These are phyloP conservation scores for Amphiura filiformis DNA, from an alignment of 35 echinoderm and acorn worm species.

Conservation along the genomic window DNA sequence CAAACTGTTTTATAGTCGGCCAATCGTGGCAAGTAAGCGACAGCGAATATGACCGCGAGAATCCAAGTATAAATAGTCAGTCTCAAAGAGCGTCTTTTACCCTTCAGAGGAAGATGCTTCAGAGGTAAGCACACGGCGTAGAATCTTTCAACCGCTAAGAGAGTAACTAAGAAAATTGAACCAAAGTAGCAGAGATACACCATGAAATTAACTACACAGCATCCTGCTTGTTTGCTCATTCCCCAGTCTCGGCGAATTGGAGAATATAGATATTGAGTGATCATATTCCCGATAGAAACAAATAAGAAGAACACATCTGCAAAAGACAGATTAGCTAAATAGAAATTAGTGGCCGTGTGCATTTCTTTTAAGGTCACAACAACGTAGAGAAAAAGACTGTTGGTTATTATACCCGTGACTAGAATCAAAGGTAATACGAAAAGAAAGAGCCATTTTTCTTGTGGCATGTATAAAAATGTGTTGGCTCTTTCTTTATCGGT, in stretches of 20 bases:
- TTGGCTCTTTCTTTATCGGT: background rate
- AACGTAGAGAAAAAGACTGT: background rate
- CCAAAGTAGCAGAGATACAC: background rate
- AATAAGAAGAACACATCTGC: background rate
- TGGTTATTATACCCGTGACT: background rate
- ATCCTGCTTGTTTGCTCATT: background rate
- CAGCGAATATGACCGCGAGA: background rate
- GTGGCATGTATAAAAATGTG: background rate
- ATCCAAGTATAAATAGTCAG: background rate
- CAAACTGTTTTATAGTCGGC: background rate
- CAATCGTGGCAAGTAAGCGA: background rate
- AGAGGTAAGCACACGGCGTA: background rate
- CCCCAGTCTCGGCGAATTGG: background rate
- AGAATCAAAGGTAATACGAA: background rate
- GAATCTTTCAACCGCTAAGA: background rate
- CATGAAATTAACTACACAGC: background rate
- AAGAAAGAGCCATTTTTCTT: conserved; percentile 1
- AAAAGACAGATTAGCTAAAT: background rate
- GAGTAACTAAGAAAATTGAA: background rate
- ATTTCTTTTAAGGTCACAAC: background rate
- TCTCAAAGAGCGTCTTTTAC: background rate
- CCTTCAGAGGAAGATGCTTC: background rate
- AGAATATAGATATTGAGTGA: background rate
- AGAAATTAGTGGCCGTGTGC: background rate
- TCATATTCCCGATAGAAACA: background rate